Evolutionary conservation across 2,113 vertebrate genomes (phyloP), one percentile per base, ranked within the genome.

Genomic region (Piaya cayana): DNA sequence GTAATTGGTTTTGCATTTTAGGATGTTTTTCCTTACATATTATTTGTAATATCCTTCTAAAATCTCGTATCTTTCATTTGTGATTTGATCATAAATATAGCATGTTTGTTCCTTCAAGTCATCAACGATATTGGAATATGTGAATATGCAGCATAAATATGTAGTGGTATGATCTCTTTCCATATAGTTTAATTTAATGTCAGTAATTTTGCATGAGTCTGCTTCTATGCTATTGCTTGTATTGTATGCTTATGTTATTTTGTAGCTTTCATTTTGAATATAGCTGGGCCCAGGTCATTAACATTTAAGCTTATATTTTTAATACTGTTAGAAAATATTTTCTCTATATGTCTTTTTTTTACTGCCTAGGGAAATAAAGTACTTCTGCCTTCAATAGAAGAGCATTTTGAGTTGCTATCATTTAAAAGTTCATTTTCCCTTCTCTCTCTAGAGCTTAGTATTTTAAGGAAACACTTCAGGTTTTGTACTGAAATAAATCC

Each of bases 371-470:
- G 26, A 86, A 55, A 68, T 26, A 68, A 13, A 12, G 8, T 67
- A 14, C 23, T 87, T 74, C 22, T 36, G 12, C 59, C 16, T 78
- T 68, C 58, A 45, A 19, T 22, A 50, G 22, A 7, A 36, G 1
- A 50, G 0, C 2, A 45, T 63, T 88, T 67, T 32, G 22, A 37
- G 5, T 53, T 74, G 8, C 9, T 42, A 9, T 42, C 0, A 0
- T 45, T 69, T 67, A 81, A 77, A 32, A 45, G 19, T 45, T 81
- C 26, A 37, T 89, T 83, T 78, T 25, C 4, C 1, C 9, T 36
- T 6, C 2, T 20, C 8, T 39, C 25, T 39, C 29, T 81, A 71
- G 36, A 37, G 25, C 20, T 91, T 53, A 32, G 26, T 55, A 39
- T 78, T 83, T 74, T 70, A 67, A 77, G 58, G n/a, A 58, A 78